Evolutionary conservation across 2,888 invertebrate genomes (phyloP), one percentile per base, ranked within the genome.

Genomic region (Xylota sylvarum): DNA sequence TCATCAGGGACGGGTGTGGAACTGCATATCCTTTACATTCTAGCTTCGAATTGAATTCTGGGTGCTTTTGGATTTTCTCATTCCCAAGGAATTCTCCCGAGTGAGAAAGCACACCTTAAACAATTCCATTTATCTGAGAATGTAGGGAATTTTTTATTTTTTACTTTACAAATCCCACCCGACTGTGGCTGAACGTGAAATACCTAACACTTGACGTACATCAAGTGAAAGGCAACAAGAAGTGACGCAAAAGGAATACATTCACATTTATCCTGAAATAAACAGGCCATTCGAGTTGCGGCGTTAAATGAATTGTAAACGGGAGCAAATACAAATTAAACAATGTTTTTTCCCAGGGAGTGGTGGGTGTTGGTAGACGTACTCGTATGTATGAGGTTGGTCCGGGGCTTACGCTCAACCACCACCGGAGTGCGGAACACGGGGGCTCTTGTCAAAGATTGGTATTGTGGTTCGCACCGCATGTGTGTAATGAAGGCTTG

Each of bases 231-330:
- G 12, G 48, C 48, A 55, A n/a, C 30, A 40, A 40, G 58, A 60
- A 62, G n/a, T 5, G 37, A 48, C 23, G 64, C 37, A 73, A 50
- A 80, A 58, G 32, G 73, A 56, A 76, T 62, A 79, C 55, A 64
- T 64, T 37, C 32, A 40, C 30, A 64, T 82, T 76, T 70, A 55
- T 65, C 58, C 50, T 70, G 58, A 40, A 79, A 84, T 56, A 84
- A 78, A 62, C 60, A 60, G 69, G 43, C 43, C 30, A 43, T 78
- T 78, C 77, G 10, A 27, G 56, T 70, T 74, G 55, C 40, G 78
- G 62, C 67, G 69, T 74, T 84, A 76, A 84, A 84, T 84, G 79
- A 79, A 79, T 79, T 74, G 74, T 70, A 76, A 84, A 84, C 56
- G 79, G 50, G 50, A 69, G 69, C 58, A 70, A 74, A 80, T 70